A percentile compares a stretch with the other conserved stretches of the same genome.
These are phyloP conservation scores for Margaritifera margaritifera DNA, from an alignment of 2,888 invertebrate genomes.

Conservation along the genomic window DNA sequence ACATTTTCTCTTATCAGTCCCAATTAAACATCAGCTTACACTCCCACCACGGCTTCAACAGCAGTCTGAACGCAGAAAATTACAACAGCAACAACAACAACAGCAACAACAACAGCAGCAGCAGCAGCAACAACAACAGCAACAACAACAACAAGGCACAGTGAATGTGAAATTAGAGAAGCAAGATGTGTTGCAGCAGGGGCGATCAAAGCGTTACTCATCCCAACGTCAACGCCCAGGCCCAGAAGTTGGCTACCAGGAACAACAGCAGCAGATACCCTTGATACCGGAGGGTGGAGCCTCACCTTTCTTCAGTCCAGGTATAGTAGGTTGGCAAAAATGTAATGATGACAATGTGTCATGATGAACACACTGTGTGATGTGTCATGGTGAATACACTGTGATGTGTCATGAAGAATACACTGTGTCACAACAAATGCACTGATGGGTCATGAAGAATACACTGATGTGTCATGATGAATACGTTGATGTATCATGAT, in stretches of 20 bases:
- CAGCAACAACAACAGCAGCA: conserved; percentile 19
- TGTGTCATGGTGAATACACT: no score
- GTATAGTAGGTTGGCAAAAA: conserved; percentile 10
- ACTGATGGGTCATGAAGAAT: no score
- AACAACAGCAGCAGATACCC: conserved; percentile 18
- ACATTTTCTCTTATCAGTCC: no score
- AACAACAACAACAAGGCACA: background rate
- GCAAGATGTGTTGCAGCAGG: conserved; percentile 33
- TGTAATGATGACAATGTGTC: no score
- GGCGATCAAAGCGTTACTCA: conserved; percentile 81
- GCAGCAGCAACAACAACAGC: conserved; percentile 16
- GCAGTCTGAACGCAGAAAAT: conserved; percentile 5
- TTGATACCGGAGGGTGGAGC: conserved; percentile 13
- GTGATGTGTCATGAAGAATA: no score
- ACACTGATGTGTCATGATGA: no score
- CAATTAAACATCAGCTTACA: conserved; percentile 28
- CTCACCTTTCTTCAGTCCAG: conserved; percentile 33
- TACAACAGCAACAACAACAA: conserved; percentile 28
- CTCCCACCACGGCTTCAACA: conserved; percentile 38
- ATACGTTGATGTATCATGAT: no score
- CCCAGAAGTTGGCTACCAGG: conserved; percentile 37
- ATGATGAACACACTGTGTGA: no score
- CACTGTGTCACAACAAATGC: no score
- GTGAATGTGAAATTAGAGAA: conserved; percentile 13
- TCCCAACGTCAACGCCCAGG: conserved; percentile 77